These are phyloP conservation scores for Apis dorsata DNA, from an alignment of 1,140 invertebrate genomes.

Conservation along the genomic window DNA sequence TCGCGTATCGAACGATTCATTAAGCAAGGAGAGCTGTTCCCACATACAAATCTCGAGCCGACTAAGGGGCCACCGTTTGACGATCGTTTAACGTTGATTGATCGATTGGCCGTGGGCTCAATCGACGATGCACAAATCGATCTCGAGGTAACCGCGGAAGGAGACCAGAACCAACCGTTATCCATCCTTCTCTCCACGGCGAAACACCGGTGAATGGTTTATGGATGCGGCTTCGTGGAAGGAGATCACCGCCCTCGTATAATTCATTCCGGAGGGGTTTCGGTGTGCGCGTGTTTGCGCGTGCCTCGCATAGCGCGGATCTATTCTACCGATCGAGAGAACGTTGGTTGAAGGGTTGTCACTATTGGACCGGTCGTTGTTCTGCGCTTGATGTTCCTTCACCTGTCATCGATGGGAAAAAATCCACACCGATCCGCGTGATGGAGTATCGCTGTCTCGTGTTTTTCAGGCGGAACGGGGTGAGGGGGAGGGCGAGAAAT, in stretches of 20 bases:
- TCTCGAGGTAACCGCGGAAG: neutral
- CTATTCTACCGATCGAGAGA: conserved; percentile 25
- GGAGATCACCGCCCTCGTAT: conserved; percentile 22
- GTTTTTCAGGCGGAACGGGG: neutral
- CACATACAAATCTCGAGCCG: neutral
- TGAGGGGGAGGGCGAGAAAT: neutral
- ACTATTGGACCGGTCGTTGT: neutral
- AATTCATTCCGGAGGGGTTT: conserved; percentile 37
- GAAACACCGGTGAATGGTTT: conserved; percentile 48
- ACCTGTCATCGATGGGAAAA: neutral
- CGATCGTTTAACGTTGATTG: conserved; percentile 28
- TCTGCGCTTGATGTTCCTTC: conserved; percentile 12
- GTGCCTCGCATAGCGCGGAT: conserved; percentile 32
- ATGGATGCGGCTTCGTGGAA: conserved; percentile 28
- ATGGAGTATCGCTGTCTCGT: neutral
- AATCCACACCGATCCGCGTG: neutral
- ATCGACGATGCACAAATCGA: conserved; percentile 8
- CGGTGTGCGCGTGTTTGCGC: conserved; percentile 15
- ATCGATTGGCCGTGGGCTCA: conserved; percentile 20
- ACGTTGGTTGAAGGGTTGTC: conserved; percentile 20
- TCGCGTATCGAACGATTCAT: neutral
- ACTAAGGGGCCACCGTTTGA: neutral
- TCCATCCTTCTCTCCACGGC: neutral
- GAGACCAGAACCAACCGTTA: conserved; percentile 1
- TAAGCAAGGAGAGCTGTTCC: neutral